These are phyloP conservation scores for Tinea trinotella DNA, from an alignment of 2,888 invertebrate genomes.

Conservation along the genomic window DNA sequence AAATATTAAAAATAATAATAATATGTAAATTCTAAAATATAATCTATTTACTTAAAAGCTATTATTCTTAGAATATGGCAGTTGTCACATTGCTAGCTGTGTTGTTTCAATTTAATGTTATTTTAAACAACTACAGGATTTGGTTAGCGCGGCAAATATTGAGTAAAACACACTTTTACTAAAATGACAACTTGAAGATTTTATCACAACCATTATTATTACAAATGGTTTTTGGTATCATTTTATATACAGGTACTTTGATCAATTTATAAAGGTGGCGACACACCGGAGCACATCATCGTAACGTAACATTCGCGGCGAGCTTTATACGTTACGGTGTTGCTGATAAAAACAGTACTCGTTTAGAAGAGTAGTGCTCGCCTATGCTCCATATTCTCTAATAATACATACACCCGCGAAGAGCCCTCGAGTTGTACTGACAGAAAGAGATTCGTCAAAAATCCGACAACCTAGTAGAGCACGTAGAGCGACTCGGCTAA, in stretches of 20 bases:
- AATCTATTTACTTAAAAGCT: conserved; percentile 32
- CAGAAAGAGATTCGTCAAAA: too few species aligned
- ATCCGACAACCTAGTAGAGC: too few species aligned
- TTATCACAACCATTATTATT: conserved; percentile 69
- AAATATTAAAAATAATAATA: conserved; percentile 38
- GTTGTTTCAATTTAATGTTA: conserved; percentile 36
- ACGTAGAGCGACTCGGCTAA: too few species aligned
- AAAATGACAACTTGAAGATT: conserved; percentile 26
- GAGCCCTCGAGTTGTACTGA: too few species aligned
- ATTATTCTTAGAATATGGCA: conserved; percentile 66
- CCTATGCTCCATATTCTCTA: too few species aligned
- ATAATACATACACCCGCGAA: too few species aligned
- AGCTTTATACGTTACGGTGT: too few species aligned
- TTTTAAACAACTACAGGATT: conserved; percentile 30
- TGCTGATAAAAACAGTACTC: too few species aligned
- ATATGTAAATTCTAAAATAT: conserved; percentile 34
- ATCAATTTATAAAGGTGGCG: background rate
- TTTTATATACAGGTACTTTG: conserved; percentile 18
- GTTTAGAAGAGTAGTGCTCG: too few species aligned
- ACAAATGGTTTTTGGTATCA: conserved; percentile 30
- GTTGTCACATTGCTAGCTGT: conserved; percentile 69
- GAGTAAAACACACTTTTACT: too few species aligned
- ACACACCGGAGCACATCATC: too few species aligned
- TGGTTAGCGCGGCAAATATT: conserved; percentile 48
- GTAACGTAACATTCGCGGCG: too few species aligned